phyloP scores from a whole-genome alignment of 2,888 invertebrate genomes.

The Acronicta leporina region DNA sequence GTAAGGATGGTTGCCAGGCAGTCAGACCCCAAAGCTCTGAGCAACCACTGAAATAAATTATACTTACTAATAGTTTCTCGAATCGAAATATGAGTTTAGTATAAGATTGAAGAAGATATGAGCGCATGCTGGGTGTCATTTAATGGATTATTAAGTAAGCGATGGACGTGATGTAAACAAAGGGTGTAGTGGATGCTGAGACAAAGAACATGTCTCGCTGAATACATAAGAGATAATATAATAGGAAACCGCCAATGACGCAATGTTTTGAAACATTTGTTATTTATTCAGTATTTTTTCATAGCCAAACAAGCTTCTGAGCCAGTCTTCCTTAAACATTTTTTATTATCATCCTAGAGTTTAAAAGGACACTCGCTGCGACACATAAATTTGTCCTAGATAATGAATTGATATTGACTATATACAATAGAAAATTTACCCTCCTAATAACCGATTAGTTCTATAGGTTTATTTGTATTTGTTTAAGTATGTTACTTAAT shows the following conservation, averaged over 20 bases:
- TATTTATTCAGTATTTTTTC: slow-evolving; percentile 67
- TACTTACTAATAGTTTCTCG: not conserved
- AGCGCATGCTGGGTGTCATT: not conserved
- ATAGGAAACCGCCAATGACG: slow-evolving; percentile 30
- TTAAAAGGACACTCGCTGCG: no score
- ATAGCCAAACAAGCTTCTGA: not conserved
- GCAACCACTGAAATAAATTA: not conserved
- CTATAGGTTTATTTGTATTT: no score
- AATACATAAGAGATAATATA: slow-evolving; percentile 26
- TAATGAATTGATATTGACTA: no score
- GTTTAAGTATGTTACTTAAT: no score
- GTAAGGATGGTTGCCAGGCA: no score
- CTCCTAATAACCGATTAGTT: no score
- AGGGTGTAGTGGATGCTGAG: slow-evolving; percentile 33
- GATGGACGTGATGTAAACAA: slow-evolving; percentile 35
- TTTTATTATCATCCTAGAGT: no score
- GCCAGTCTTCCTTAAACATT: no score
- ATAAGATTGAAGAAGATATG: not conserved
- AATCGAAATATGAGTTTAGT: not conserved
- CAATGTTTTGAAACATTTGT: slow-evolving; percentile 29
- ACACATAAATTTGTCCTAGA: no score
- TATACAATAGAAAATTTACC: no score
- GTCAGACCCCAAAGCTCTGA: no score
- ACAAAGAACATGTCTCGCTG: slow-evolving; percentile 34
- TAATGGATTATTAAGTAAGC: slow-evolving; percentile 25